phyloP scores from a whole-genome alignment of 1,140 invertebrate species.

The Neoseiulus cucumeris region DNA sequence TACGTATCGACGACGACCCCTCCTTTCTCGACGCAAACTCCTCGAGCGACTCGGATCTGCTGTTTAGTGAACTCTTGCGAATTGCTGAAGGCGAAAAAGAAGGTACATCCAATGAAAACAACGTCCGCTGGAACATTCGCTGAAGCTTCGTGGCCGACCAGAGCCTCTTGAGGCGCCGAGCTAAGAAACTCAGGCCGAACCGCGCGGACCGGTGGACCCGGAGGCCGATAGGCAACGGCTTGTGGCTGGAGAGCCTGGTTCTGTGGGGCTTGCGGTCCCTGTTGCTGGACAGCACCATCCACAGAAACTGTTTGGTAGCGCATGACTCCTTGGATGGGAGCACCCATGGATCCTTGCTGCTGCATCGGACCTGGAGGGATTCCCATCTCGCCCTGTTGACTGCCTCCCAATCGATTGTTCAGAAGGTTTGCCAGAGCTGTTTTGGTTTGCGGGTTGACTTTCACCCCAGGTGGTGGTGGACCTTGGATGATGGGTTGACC shows the following conservation, averaged over 20 bases:
- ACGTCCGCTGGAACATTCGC: slow-evolving; percentile 50
- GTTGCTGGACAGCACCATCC: too few species aligned
- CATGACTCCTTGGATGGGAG: background rate
- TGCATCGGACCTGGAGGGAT: background rate
- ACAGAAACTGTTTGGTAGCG: background rate
- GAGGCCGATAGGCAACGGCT: background rate
- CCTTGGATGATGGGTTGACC: background rate
- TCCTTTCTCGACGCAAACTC: slow-evolving; percentile 49
- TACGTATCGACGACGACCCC: slow-evolving; percentile 71
- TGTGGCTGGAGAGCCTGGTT: background rate
- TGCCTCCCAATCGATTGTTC: slow-evolving; percentile 53
- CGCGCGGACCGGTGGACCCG: background rate
- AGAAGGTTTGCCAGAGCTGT: slow-evolving; percentile 85
- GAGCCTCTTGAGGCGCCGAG: background rate
- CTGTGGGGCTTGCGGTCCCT: too few species aligned
- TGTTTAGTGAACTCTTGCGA: background rate
- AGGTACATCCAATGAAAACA: slow-evolving; percentile 75
- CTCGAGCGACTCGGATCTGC: slow-evolving; percentile 30
- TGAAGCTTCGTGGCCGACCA: background rate
- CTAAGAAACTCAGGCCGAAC: background rate
- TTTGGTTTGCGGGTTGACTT: slow-evolving; percentile 80
- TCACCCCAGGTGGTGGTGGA: slow-evolving; percentile 23
- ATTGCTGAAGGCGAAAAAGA: slow-evolving; percentile 42
- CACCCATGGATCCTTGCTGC: background rate
- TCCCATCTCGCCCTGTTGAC: slow-evolving; percentile 13